Percentiles rank a stretch among this genome's conserved stretches.
Evolutionary conservation across 30 jellyfish, hydroid and myxozoan species (phyloP).

Genomic region (Catostylus mosaicus): DNA sequence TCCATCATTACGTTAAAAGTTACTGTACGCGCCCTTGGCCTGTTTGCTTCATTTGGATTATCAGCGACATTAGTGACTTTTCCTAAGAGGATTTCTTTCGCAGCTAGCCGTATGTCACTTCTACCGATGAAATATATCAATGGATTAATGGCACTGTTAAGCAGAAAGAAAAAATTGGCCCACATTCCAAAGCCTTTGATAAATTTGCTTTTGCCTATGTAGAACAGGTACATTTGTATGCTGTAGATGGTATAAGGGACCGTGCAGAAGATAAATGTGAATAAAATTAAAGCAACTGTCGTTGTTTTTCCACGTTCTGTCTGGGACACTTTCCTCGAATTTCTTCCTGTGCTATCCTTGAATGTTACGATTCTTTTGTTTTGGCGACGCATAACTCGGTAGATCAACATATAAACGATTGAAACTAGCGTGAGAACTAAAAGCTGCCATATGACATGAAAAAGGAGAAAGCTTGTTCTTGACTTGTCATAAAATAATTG

Average conservation of each 20-base stretch:
- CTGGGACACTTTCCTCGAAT: background rate
- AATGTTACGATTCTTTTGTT: background rate
- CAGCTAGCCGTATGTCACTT: constrained; percentile 42
- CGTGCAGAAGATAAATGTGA: background rate
- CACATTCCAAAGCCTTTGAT: constrained; percentile 16
- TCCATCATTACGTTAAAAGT: background rate
- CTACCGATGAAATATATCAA: constrained; percentile 38
- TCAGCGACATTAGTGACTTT: background rate
- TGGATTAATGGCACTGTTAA: constrained; percentile 47
- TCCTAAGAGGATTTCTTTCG: background rate
- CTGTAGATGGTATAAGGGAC: constrained; percentile 12
- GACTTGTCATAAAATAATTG: background rate
- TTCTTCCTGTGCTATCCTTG: background rate
- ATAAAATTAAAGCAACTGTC: constrained; percentile 14
- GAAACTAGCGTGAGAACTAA: background rate
- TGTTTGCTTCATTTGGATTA: background rate
- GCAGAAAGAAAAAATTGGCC: constrained; percentile 41
- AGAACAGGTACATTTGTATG: background rate
- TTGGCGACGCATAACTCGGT: constrained; percentile 22
- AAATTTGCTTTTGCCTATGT: background rate
- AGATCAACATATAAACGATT: background rate
- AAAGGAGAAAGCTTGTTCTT: background rate
- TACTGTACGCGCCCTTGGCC: background rate
- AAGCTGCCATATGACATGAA: background rate
- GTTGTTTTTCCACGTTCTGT: constrained; percentile 2